phyloP scores from a whole-genome alignment of 2,797 vertebrate genomes.

The Bucorvus abyssinicus region DNA sequence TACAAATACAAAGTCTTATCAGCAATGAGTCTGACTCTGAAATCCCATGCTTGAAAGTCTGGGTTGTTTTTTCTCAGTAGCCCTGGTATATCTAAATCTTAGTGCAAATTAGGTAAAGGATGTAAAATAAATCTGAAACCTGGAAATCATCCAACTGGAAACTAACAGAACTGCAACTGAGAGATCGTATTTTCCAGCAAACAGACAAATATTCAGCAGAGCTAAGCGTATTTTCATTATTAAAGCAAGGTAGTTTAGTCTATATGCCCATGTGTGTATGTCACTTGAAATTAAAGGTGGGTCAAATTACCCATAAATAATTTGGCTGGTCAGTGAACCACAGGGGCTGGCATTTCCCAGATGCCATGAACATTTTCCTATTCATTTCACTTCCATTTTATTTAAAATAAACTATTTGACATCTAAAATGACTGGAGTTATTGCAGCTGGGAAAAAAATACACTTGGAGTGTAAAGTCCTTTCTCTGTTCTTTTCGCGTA shows the following conservation, averaged over 20 bases:
- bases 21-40: not conserved
- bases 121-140: not conserved
- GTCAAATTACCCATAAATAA: conserved; percentile 42
- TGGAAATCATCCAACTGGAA: not conserved
- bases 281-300: conserved; percentile 46
- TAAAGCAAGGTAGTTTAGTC: not conserved
- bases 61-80: not conserved
- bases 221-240: not conserved
- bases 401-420: conserved; percentile 27
- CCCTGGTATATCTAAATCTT: not conserved
- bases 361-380: conserved; percentile 1
- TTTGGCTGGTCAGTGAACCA: conserved; percentile 33
- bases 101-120: not conserved
- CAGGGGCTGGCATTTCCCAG: conserved; percentile 12
- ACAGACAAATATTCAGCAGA: not conserved
- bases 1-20: not conserved
- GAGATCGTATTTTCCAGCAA: not conserved
- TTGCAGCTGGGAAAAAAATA: not conserved
- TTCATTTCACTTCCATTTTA: conserved; percentile 25
- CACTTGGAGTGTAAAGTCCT: not conserved
- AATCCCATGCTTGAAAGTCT: not conserved
- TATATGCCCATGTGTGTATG: not conserved
- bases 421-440: not conserved
- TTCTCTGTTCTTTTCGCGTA: not conserved
- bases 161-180: not conserved